These are phyloP conservation scores for Lamproptera curius DNA, from an alignment of 2,888 invertebrate species.

Conservation along the genomic window DNA sequence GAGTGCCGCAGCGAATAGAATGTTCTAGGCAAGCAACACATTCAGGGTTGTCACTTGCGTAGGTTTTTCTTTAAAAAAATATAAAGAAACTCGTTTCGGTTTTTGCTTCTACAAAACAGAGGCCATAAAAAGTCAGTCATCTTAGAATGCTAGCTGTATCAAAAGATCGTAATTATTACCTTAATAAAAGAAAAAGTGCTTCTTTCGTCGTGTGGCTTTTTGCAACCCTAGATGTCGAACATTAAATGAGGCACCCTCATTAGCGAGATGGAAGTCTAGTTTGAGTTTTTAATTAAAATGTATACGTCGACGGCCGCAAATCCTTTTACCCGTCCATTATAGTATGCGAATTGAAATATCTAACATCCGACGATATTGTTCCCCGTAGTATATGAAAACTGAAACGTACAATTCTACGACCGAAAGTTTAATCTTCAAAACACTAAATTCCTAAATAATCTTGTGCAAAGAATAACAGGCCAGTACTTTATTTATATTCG, in stretches of 20 bases:
- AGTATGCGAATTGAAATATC: constrained; percentile 13
- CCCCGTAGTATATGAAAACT: constrained; percentile 7
- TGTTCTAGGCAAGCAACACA: constrained; percentile 9
- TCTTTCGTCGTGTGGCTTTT: neutral
- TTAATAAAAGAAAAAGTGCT: too few species aligned
- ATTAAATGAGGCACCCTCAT: constrained; percentile 45
- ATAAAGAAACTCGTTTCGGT: too few species aligned
- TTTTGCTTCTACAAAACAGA: too few species aligned
- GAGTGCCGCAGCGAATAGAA: constrained; percentile 35
- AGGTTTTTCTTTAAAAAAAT: too few species aligned
- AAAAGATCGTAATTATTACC: too few species aligned
- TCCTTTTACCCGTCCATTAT: constrained; percentile 17
- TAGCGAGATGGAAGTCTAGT: constrained; percentile 42
- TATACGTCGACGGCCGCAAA: constrained; percentile 13
- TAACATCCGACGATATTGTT: constrained; percentile 16
- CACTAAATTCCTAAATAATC: neutral
- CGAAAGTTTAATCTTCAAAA: neutral
- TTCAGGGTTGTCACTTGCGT: constrained; percentile 5
- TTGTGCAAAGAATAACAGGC: neutral
- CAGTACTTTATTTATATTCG: constrained; percentile 6
- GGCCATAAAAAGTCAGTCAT: too few species aligned
- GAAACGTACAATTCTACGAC: neutral
- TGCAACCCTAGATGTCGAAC: constrained; percentile 27
- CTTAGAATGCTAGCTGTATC: too few species aligned
- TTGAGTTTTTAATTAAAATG: constrained; percentile 34